phyloP scores from a whole-genome alignment of 1,140 invertebrate genomes.

The Euura saliciscinereae region DNA sequence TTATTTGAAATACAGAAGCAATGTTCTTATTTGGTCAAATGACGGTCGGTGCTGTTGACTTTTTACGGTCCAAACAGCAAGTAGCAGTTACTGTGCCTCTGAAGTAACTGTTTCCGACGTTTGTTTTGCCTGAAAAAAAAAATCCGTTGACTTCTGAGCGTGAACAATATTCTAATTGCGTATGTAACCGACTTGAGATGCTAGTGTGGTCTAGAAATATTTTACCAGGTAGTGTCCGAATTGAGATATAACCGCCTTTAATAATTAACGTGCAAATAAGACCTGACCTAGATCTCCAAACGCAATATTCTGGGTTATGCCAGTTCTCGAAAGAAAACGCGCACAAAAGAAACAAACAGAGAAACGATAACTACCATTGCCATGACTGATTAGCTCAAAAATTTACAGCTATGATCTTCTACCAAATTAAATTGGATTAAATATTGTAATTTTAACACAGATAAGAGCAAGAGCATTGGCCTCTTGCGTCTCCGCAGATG shows the following conservation, averaged over 20 bases:
- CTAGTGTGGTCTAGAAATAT: constrained; percentile 4
- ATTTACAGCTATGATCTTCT: too few species aligned
- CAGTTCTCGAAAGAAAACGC: too few species aligned
- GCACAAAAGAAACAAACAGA: not conserved
- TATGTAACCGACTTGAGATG: not conserved
- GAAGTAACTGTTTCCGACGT: not conserved
- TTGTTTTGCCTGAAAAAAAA: not conserved
- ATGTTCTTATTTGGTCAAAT: too few species aligned
- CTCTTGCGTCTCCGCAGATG: too few species aligned
- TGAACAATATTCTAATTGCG: not conserved
- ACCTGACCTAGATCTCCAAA: constrained; percentile 1
- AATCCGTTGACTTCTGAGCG: not conserved
- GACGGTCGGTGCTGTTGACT: too few species aligned
- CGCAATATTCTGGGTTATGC: not conserved
- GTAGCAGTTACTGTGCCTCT: not conserved
- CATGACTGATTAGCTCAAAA: too few species aligned
- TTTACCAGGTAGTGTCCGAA: not conserved
- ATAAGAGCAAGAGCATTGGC: too few species aligned
- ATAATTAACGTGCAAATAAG: constrained; percentile 6
- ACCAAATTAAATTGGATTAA: not conserved
- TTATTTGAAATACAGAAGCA: not conserved
- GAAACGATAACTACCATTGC: not conserved
- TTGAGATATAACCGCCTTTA: not conserved
- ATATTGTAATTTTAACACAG: constrained; percentile 7
- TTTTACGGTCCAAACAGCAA: too few species aligned